phyloP scores from a whole-genome alignment of 2,888 invertebrate species.

The Drosophila rellima region DNA sequence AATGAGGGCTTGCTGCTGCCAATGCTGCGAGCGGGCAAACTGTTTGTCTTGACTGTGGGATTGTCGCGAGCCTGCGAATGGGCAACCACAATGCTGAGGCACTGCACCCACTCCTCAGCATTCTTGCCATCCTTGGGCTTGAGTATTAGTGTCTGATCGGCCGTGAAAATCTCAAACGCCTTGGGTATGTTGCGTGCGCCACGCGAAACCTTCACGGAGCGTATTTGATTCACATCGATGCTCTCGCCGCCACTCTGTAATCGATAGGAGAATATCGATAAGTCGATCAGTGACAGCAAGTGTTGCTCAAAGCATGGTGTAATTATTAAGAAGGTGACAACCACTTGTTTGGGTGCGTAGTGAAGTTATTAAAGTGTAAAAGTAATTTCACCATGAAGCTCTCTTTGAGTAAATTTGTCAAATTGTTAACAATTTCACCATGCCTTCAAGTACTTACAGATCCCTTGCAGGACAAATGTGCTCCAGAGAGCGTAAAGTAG shows the following conservation, averaged over 20 bases:
- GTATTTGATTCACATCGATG: conserved; percentile 96
- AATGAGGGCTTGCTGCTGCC: conserved; percentile 85
- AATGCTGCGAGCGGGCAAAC: conserved; percentile 86
- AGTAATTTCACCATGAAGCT: no score
- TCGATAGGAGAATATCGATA: background rate
- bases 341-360: no score
- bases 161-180: conserved; percentile 98
- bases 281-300: rapidly evolving
- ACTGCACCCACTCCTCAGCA: conserved; percentile 98
- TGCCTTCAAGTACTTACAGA: conserved; percentile 88
- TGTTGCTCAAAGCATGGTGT: conserved; percentile 40
- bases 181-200: conserved; percentile 97
- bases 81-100: conserved; percentile 96
- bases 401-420: background rate
- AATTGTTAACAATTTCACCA: background rate
- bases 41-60: conserved; percentile 86
- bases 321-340: background rate
- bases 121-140: conserved; percentile 98
- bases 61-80: conserved; percentile 87
- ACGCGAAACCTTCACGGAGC: conserved; percentile 96
- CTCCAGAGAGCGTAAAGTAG: conserved; percentile 97
- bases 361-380: no score
- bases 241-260: conserved; percentile 92
- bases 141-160: conserved; percentile 95
- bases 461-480: conserved; percentile 94